Percentiles rank a stretch among this genome's conserved stretches.
Evolutionary conservation across 2,797 vertebrate species (phyloP).

Genomic region (Coreius guichenoti): DNA sequence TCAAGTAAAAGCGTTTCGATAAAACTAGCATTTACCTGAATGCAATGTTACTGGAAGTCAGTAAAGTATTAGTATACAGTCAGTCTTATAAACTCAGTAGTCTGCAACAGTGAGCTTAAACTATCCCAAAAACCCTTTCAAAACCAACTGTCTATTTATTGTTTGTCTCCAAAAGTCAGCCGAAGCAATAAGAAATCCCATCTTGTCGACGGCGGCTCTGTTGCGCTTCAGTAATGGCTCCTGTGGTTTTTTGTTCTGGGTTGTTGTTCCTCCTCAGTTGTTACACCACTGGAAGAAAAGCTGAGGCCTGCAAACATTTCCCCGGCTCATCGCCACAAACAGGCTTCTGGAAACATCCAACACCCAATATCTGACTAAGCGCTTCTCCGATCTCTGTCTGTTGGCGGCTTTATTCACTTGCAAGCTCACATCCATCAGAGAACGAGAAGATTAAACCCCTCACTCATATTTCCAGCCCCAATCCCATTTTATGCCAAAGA

Average conservation of each 20-base stretch:
- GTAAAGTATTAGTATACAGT: background rate
- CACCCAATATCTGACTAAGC: slow-evolving; percentile 40
- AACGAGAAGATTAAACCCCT: slow-evolving; percentile 28
- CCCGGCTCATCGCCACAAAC: slow-evolving; percentile 58
- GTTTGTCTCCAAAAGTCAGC: slow-evolving; percentile 38
- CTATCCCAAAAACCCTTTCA: background rate
- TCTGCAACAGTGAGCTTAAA: background rate
- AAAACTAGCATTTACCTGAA: background rate
- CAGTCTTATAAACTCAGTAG: background rate
- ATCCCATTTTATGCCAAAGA: slow-evolving; percentile 2
- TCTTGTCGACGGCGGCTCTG: background rate
- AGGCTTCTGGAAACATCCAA: slow-evolving; percentile 26
- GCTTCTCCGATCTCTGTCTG: slow-evolving; percentile 30
- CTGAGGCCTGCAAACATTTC: slow-evolving; percentile 69
- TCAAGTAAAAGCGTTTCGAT: background rate
- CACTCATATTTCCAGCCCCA: background rate
- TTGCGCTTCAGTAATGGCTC: slow-evolving; percentile 65
- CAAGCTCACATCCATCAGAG: slow-evolving; percentile 33
- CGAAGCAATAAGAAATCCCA: slow-evolving; percentile 29
- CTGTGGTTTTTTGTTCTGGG: slow-evolving; percentile 62
- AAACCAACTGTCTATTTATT: background rate
- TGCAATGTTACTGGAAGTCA: background rate
- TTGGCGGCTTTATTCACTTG: slow-evolving; percentile 33
- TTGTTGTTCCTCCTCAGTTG: slow-evolving; percentile 67
- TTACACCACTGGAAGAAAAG: slow-evolving; percentile 63